Base-by-base conservation (phyloP, 2,113 vertebrate genomes). In the Reinhardtius hippoglossoides region DNA sequence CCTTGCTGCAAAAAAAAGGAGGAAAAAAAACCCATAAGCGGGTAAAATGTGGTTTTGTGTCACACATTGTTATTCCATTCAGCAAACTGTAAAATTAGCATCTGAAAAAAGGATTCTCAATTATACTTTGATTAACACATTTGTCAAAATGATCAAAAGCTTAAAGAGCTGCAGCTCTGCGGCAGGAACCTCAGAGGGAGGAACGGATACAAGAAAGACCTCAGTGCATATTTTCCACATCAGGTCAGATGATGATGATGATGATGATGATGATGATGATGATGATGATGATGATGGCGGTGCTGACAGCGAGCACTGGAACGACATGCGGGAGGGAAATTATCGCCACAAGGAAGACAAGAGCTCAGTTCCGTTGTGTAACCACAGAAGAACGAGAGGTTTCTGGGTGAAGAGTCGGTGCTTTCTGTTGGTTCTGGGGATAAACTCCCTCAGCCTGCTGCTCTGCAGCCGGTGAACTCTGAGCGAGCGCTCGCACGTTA, bases 221-320 rank as follows among this genome's bases (percentile, higher is more conserved):
- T 71, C 56, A 67, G 60, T 20, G 78, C 54, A 74, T 83, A 61
- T 55, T 89, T 87, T 88, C 79, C 76, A 79, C 79, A 70, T 76
- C 71, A 84, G 84, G 85, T 87, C 87, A 84, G 83, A 78, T 35
- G 68, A 85, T 26, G 31, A 37, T 37, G 35, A 56, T 58, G 81
- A 81, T 50, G 83, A 78, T 42, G 68, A 85, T 16, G 56, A 56
- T 58, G 81, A 81, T 50, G 83, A 78, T 42, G 68, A 85, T 16
- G 56, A 58, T 18, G 57, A 31, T 57, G 56, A 54, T 54, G 52
- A 12, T 63, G 80, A 75, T 50, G 64, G 37, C 24, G 44, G 83
- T 65, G 64, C 70, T 31, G 65, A 76, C 60, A 69, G 26, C 20
- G 55, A 85, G 61, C 0, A 20, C 52, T 50, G 63, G 18, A 82